Evolutionary conservation across 2,797 vertebrate species (phyloP), one percentile per base, ranked within the genome.

Genomic region (Pangasius macronema): DNA sequence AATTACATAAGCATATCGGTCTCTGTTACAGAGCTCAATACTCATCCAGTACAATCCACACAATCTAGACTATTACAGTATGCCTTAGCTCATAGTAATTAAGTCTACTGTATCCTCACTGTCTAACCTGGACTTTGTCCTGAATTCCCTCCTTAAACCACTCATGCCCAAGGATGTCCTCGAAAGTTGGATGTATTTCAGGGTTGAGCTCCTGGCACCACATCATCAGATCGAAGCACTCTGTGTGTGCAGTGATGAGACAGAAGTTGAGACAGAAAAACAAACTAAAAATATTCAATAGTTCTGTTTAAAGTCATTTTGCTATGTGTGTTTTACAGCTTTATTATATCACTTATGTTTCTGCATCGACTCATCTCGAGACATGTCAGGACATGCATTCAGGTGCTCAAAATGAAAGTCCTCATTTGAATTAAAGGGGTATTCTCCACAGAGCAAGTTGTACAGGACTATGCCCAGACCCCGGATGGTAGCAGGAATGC

Each of bases 401-500:
- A 51, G 42, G 13, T 51, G 27, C 13, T 27, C 73, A 53, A 1
- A 16, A n/a, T 16, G 1, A 8, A 76, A n/a, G 27, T 76, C 73
- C 5, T 51, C 13, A 3, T 14, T 1, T n/a, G 11, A 16, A n/a
- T 51, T n/a, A 16, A 76, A n/a, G 46, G 73, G 46, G 46, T 18
- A 51, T 0, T 30, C 5, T 76, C 73, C 73, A 51, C 27, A 13
- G 46, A 51, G 27, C 27, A 76, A n/a, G 6, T 51, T 7, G 13
- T 49, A 75, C 72, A 75, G 46, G 27, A 51, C 2, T 6, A 75
- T 49, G 72, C 46, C 24, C 42, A 75, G 24, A 76, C 27, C 6
- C 73, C 27, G 30, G 46, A 51, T 16, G 46, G 73, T 76, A 76
- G 73, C 73, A 51, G 73, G 73, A 51, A 76, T 30, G 73, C 73